Percentiles rank a stretch among this genome's conserved stretches.
Evolutionary conservation across 2,888 invertebrate species (phyloP).

Genomic region (Lathronympha strigana): DNA sequence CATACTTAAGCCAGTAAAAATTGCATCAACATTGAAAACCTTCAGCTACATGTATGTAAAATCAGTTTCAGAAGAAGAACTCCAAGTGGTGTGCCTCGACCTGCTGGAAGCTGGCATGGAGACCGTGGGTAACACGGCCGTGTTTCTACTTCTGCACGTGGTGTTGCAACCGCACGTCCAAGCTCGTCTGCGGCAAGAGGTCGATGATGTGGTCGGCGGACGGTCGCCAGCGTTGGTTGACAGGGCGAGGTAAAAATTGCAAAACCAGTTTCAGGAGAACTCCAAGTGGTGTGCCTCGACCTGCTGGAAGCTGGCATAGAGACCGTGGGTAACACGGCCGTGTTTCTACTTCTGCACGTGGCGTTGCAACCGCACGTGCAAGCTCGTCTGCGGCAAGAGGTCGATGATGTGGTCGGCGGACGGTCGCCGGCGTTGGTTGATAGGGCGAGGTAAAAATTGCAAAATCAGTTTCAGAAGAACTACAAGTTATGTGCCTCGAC

Average conservation of each 20-base stretch:
- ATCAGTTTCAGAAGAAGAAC: constrained; percentile 67
- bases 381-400: constrained; percentile 82
- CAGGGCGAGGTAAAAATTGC: constrained; percentile 71
- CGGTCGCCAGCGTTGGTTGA: constrained; percentile 83
- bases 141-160: constrained; percentile 85
- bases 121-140: constrained; percentile 87
- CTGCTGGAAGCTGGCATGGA: constrained; percentile 88
- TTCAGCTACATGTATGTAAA: too few species aligned
- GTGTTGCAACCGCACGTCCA: constrained; percentile 84
- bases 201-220: constrained; percentile 84
- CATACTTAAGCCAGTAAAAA: too few species aligned
- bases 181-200: constrained; percentile 82
- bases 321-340: constrained; percentile 87
- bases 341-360: constrained; percentile 85
- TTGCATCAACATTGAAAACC: too few species aligned
- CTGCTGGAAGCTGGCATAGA: constrained; percentile 88
- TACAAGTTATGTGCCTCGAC: constrained; percentile 86
- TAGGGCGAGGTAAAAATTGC: constrained; percentile 71
- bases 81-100: constrained; percentile 85
- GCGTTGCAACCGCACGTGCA: constrained; percentile 84
- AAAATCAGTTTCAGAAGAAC: too few species aligned
- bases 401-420: constrained; percentile 84
- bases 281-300: constrained; percentile 86
- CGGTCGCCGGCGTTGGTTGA: constrained; percentile 83
- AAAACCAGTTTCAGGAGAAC: too few species aligned